These are phyloP conservation scores for Lepus europaeus DNA, from an alignment of 2,113 vertebrate species.

Conservation along the genomic window DNA sequence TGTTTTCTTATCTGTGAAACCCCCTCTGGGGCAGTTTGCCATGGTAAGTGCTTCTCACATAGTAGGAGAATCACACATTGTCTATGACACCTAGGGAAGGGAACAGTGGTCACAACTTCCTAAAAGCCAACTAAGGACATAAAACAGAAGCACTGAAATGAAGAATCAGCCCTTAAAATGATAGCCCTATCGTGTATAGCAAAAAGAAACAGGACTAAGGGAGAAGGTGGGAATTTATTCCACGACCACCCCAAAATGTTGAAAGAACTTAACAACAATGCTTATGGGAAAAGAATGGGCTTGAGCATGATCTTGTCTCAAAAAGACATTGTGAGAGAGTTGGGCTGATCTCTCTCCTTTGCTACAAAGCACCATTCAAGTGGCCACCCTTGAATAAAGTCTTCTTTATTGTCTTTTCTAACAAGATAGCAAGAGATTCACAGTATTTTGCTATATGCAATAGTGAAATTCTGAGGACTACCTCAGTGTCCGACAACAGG, in stretches of 20 bases:
- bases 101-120: neutral
- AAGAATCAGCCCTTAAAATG: neutral
- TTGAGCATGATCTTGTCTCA: neutral
- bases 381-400: neutral
- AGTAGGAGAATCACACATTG: neutral
- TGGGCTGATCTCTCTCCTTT: neutral
- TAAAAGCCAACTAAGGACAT: neutral
- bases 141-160: neutral
- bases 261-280: neutral
- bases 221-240: neutral
- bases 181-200: neutral
- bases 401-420: neutral
- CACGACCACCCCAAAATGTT: neutral
- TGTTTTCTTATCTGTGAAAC: neutral
- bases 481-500: neutral
- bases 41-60: neutral
- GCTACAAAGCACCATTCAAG: neutral
- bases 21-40: neutral
- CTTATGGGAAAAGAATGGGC: neutral
- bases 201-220: neutral
- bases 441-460: neutral
- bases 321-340: neutral
- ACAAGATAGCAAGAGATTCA: neutral
- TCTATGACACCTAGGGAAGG: neutral
- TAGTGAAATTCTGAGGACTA: slow-evolving; percentile 20